These are phyloP conservation scores for Perognathus longimembris DNA, from an alignment of 2,113 vertebrate genomes.

Conservation along the genomic window DNA sequence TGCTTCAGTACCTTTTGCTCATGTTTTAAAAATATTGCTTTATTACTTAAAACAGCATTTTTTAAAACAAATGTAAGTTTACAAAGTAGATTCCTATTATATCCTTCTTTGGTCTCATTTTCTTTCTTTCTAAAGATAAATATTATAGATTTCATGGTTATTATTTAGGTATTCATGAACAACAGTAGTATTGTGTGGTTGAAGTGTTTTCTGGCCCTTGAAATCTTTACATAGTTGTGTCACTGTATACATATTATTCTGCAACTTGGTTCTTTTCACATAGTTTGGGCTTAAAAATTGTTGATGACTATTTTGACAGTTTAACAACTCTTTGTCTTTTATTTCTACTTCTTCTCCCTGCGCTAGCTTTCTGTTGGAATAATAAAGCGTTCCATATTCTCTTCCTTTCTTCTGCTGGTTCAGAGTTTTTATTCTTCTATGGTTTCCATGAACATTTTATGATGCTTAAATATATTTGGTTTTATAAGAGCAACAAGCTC, in stretches of 20 bases:
- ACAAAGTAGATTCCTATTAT: background rate
- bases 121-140: background rate
- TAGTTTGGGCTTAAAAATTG: background rate
- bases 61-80: background rate
- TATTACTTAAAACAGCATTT: background rate
- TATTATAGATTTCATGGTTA: constrained; percentile 23
- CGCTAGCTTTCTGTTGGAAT: background rate
- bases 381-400: background rate
- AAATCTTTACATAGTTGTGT: constrained; percentile 13
- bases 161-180: constrained; percentile 7
- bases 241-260: background rate
- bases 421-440: constrained; percentile 19
- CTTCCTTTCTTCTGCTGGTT: constrained; percentile 8
- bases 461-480: constrained; percentile 43
- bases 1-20: background rate
- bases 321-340: background rate
- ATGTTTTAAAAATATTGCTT: constrained; percentile 46
- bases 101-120: background rate
- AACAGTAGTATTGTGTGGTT: background rate
- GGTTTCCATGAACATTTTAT: constrained; percentile 14
- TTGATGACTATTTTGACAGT: background rate
- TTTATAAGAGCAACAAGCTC: background rate
- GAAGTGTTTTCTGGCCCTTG: background rate
- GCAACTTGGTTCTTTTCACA: constrained; percentile 37
- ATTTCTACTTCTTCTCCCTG: background rate